Evolutionary conservation across 1,140 invertebrate species (phyloP), one percentile per base, ranked within the genome.

Genomic region (Steinernema feltiae): DNA sequence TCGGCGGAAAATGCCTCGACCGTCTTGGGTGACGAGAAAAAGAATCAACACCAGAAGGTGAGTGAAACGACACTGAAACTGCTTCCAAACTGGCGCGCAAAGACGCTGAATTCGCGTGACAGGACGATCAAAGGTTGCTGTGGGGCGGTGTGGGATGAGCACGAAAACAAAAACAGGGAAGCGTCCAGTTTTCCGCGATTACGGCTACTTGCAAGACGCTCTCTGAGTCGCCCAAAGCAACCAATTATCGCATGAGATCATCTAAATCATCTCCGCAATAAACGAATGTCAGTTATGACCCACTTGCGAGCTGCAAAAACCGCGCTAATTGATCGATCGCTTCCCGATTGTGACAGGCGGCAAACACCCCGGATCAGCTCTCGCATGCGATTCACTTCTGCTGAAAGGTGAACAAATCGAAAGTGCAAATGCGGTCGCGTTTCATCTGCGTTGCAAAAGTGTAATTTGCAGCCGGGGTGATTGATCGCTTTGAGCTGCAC

Each of bases 11-110:
- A 63, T 63, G 53, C 53, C 53, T 63, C 53, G 53, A 21, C 53
- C 53, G 53, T 63, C 53, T 63, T 63, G 53, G 53, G 53, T 63
- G 53, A 63, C 53, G 53, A 63, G 53, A 63, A 63, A 63, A 63
- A 63, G 53, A 63, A 21, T 63, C 53, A 63, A 63, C 53, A 63
- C 53, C 53, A 63, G 24, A 63, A 63, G 53, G 53, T 63, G 24
- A 63, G 53, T 63, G 2, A 21, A 15, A 63, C 7, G 35, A 41
- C 7, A n/a, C n/a, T n/a, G n/a, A n/a, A n/a, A n/a, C n/a, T n/a
- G n/a, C n/a, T n/a, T n/a, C n/a, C n/a, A n/a, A n/a, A n/a, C n/a
- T n/a, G n/a, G n/a, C n/a, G 41, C 41, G 41, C 7, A 46, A 12
- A 46, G 41, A 12, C 41, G 41, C 41, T n/a, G n/a, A n/a, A n/a